Conservation (phyloP, 2,797 vertebrate genomes). For the Chloroceryle amazona region DNA sequence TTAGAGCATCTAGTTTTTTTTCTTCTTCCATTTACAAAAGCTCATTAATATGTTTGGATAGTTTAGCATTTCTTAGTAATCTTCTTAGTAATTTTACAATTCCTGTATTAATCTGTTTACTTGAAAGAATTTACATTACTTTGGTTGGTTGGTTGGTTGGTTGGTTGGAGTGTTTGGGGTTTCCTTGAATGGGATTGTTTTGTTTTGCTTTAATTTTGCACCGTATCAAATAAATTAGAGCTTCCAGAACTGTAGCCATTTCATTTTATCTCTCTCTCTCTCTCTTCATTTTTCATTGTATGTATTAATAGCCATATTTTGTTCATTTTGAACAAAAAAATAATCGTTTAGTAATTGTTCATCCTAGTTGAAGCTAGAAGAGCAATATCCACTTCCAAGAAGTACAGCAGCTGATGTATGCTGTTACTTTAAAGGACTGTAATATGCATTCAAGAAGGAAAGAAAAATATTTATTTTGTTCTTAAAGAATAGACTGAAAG, state of each 20-base stretch:
- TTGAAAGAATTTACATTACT: background rate
- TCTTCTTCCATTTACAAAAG: background rate
- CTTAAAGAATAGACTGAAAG: background rate
- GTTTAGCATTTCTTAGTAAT: background rate
- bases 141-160: no score
- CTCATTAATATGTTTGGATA: background rate
- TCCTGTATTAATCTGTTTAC: background rate
- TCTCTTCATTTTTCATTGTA: background rate
- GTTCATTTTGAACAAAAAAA: background rate
- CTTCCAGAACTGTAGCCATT: background rate
- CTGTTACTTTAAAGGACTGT: background rate
- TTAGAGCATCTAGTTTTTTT: background rate
- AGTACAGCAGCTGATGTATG: background rate
- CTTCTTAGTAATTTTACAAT: background rate
- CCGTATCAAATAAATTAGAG: background rate
- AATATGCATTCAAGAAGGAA: background rate
- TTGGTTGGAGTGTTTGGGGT: background rate
- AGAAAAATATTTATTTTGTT: background rate
- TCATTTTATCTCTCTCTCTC: fast-evolving
- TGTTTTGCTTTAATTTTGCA: background rate
- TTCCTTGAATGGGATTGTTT: fast-evolving
- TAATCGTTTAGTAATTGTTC: background rate
- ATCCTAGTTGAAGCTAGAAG: background rate
- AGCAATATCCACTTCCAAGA: background rate
- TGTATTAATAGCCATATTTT: background rate